Evolutionary conservation across 2,797 vertebrate genomes (phyloP), one percentile per base, ranked within the genome.

Genomic region (Bufotes viridis): DNA sequence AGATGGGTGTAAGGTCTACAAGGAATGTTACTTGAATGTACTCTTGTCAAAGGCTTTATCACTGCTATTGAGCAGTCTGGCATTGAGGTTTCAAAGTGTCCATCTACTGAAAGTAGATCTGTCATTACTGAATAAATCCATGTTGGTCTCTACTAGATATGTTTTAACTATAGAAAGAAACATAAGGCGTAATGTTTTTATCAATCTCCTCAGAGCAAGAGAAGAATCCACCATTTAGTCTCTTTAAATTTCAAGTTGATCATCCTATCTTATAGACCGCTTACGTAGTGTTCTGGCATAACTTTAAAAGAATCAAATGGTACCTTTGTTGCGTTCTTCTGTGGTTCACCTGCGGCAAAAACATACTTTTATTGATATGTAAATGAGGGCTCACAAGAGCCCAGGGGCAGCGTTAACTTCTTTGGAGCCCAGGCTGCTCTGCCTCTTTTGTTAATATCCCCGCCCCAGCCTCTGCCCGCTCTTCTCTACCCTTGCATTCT

Each of bases 21-120:
- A 78, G 42, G 60, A 51, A 78, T 20, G 17, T 20, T 17, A 63
- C 51, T 57, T 15, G 34, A 34, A 75, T 51, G 18, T 42, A 60
- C 34, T 42, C 51, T 75, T 75, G 53, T 60, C 69, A 76, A 57
- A 58, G 24, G n/a, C 49, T 53, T 86, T 79, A 78, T 86, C 76
- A 57, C 14, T 10, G 6, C 58, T 78, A 29, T 65, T 78, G 72
- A 53, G 49, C n/a, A 63, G 53, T 20, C n/a, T 85, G 58, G 34
- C 74, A 63, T 20, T 51, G 15, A 65, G 84, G 15, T 12, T 78
- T 18, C 4, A 26, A 76, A 49, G 58, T 61, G 42, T 78, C 53
- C 18, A 51, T 49, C 20, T 80, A 42, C 22, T 12, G 7, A 49
- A 49, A 65, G 29, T 42, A 49, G 60, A 49, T 65, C 20, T 65